Evolutionary conservation across 2,113 vertebrate genomes (phyloP).

Genomic region (Chaetorhynchus papuensis): DNA sequence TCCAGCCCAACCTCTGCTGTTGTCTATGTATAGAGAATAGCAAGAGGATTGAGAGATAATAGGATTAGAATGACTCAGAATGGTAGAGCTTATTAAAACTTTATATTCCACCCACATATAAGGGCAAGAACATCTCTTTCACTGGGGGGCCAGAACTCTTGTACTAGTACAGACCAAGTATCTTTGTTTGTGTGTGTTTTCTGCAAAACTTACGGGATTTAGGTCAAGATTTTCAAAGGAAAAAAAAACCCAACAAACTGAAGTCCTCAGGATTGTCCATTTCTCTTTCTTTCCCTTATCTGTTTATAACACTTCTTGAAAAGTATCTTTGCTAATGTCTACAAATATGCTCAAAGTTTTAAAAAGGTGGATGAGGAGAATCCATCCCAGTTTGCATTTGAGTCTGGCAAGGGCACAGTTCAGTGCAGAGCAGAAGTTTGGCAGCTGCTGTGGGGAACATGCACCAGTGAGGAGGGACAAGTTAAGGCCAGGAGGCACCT

Average conservation of each 20-base stretch:
- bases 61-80: conserved; percentile 36
- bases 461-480: neutral
- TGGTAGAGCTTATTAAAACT: neutral
- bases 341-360: neutral
- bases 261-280: neutral
- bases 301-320: neutral
- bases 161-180: neutral
- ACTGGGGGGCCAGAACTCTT: neutral
- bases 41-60: neutral
- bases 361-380: neutral
- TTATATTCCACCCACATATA: neutral
- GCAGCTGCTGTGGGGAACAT: neutral
- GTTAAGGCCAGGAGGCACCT: neutral
- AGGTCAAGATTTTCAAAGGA: neutral
- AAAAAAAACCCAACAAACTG: neutral
- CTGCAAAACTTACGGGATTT: neutral
- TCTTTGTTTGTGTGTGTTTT: neutral
- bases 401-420: neutral
- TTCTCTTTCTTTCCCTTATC: neutral
- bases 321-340: neutral
- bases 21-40: neutral
- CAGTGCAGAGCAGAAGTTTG: neutral
- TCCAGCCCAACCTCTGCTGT: neutral
- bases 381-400: neutral
- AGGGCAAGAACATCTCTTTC: neutral